Evolutionary conservation across 2,113 vertebrate genomes (phyloP).

Genomic region (Galeopterus variegatus): DNA sequence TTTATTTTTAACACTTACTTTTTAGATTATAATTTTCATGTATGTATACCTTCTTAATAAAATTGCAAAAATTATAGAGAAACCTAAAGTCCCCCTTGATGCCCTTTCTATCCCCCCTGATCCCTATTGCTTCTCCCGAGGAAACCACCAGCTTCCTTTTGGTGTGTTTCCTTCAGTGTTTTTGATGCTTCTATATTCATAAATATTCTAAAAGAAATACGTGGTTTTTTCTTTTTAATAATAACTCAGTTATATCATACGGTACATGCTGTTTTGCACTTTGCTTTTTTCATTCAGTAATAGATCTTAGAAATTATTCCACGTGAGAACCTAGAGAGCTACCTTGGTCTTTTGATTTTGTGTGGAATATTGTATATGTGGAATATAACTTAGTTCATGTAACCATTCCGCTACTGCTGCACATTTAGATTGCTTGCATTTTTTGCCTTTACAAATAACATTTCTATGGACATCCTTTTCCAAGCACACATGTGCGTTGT

Average conservation of each 20-base stretch:
- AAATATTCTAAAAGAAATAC: neutral
- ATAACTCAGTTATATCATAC: neutral
- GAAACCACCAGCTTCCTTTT: neutral
- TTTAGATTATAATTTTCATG: neutral
- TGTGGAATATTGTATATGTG: neutral
- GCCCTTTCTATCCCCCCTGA: neutral
- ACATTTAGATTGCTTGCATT: neutral
- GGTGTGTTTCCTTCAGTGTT: neutral
- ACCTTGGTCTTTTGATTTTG: neutral
- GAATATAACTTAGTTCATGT: neutral
- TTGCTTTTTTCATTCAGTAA: neutral
- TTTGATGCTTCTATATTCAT: neutral
- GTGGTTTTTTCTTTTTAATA: neutral
- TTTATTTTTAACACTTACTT: neutral
- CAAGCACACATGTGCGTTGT: neutral
- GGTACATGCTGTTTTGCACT: neutral
- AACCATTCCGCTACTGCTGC: neutral
- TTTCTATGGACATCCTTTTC: neutral
- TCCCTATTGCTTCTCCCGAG: neutral
- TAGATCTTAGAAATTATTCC: constrained; percentile 38
- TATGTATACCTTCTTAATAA: neutral
- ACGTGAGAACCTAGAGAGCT: neutral
- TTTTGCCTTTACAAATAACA: neutral
- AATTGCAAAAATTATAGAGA: neutral
- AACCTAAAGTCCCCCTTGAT: neutral